Base-by-base conservation (phyloP, 1,140 invertebrate species). In the Drosophila baimaii region DNA sequence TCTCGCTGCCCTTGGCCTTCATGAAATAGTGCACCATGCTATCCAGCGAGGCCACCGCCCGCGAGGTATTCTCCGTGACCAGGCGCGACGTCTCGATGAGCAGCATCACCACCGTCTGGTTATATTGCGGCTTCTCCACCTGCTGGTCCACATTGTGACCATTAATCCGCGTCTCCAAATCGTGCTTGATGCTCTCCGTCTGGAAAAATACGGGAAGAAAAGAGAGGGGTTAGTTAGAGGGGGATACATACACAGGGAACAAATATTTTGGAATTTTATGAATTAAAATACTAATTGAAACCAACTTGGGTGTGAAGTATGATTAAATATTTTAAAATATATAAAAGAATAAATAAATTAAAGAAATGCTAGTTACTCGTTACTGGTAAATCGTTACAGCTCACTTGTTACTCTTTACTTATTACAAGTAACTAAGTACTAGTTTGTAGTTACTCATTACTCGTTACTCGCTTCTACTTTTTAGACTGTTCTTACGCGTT, bases 121-220 rank as follows among this genome's bases (percentile, higher is more conserved):
- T 97, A 56, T 94, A 94, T 7, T 95, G 95, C 3, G 95, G 95
- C 58, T 94, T 94, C 84, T 96, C 95, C 75, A 97, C 94, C 15
- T 95, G 94, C 85, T 96, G 95, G 23, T 94, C 93, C 17, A 97
- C 91, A n/a, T 95, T 93, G 2, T 94, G 94, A n/a, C 77, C 73
- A 13, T 70, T 57, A 79, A 92, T 91, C 70, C 91, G 91, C n/a
- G 77, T 85, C 62, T 91, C 90, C 74, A 92, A 79, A 62, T 90
- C 88, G 73, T 88, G 82, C 71, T 92, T 92, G 25, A 92, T 92
- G 56, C 73, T 74, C 74, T 92, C 90, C 77, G 91, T 92, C 91
- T 92, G 77, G 3, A 79, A 49, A n/a, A n/a, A n/a, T n/a, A n/a
- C n/a, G n/a, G n/a, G n/a, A n/a, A n/a, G n/a, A n/a, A n/a, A n/a